These are phyloP conservation scores for Drosophila atripex DNA, from an alignment of 2,888 invertebrate genomes.

Conservation along the genomic window DNA sequence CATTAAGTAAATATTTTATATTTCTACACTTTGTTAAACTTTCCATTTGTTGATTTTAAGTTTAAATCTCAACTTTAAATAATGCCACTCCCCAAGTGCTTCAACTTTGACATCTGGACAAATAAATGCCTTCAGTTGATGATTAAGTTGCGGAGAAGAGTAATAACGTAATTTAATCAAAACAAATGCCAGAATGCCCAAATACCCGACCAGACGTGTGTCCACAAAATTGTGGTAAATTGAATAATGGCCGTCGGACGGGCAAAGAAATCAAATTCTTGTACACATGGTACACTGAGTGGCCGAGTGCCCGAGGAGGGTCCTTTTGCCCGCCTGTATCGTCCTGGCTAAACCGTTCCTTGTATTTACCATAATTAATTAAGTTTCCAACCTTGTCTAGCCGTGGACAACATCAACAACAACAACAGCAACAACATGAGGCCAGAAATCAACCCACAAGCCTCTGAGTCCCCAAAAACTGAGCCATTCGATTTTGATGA, in stretches of 20 bases:
- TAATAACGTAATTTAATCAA: constrained; percentile 15
- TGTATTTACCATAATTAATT: constrained; percentile 39
- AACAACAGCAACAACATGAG: neutral
- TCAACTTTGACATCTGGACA: neutral
- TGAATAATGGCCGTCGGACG: constrained; percentile 27
- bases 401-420: constrained; percentile 10
- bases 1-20: too few species aligned
- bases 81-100: neutral
- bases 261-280: constrained; percentile 33
- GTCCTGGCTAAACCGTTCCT: constrained; percentile 8
- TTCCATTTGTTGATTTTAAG: neutral
- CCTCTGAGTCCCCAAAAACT: neutral
- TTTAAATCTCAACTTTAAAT: neutral
- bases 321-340: neutral
- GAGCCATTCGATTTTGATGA: constrained; percentile 15
- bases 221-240: constrained; percentile 19
- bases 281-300: neutral
- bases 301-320: neutral
- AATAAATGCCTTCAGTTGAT: neutral
- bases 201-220: neutral
- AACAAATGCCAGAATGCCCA: constrained; percentile 9
- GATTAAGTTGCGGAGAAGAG: neutral
- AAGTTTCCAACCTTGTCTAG: constrained; percentile 31
- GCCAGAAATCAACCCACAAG: constrained; percentile 20
- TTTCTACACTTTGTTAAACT: too few species aligned